These are phyloP conservation scores for Hermetia illucens DNA, from an alignment of 1,140 invertebrate genomes.

Conservation along the genomic window DNA sequence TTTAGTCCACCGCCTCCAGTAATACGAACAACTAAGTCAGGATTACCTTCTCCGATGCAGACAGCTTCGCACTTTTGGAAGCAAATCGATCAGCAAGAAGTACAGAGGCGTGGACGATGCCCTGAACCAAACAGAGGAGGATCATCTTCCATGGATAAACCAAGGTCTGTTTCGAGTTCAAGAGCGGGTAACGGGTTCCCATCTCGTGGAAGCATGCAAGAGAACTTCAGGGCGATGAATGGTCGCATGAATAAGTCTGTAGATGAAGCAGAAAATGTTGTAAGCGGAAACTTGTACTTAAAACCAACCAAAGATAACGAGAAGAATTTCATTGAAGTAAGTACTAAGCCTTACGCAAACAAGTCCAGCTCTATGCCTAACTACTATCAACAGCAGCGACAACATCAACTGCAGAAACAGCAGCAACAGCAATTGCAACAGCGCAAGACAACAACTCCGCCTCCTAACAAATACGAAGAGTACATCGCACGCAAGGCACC, in stretches of 20 bases:
- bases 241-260: not conserved
- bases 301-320: constrained; percentile 11
- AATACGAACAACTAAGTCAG: constrained; percentile 23
- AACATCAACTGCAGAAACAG: constrained; percentile 7
- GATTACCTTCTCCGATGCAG: constrained; percentile 18
- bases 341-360: constrained; percentile 11
- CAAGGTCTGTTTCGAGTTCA: constrained; percentile 22
- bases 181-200: constrained; percentile 14
- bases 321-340: constrained; percentile 21
- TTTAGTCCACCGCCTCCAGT: constrained; percentile 7
- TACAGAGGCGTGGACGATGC: constrained; percentile 20
- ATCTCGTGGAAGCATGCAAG: constrained; percentile 17
- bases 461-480: constrained; percentile 22
- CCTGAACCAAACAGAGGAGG: not conserved
- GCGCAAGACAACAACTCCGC: not conserved
- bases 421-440: too few relatives aligned
- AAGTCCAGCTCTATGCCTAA: constrained; percentile 27
- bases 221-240: not conserved
- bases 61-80: constrained; percentile 47
- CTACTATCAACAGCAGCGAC: constrained; percentile 9
- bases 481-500: constrained; percentile 19
- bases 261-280: constrained; percentile 12
- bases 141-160: constrained; percentile 13
- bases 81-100: constrained; percentile 40
- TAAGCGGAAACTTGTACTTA: constrained; percentile 23